Conservation (phyloP, 2,797 vertebrate species). For the Bovichtus diacanthus region DNA sequence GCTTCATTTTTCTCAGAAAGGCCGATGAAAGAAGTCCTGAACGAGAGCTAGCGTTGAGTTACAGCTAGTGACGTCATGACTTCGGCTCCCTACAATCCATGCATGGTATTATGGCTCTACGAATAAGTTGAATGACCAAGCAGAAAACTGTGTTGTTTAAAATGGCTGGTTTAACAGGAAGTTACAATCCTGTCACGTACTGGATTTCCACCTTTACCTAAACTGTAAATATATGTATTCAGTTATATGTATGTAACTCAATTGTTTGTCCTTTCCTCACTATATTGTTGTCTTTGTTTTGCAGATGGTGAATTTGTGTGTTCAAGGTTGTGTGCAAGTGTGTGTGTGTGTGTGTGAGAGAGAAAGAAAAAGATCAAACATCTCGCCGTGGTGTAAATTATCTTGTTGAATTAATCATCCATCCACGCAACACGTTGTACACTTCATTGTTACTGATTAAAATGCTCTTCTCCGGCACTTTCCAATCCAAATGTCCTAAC, state of each 20-base stretch:
- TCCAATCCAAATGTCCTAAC: background rate
- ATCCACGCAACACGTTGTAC: conserved; percentile 15
- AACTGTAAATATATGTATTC: no score
- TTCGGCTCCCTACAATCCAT: background rate
- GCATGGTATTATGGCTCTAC: no score
- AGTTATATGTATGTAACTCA: conserved; percentile 13
- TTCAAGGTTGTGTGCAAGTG: conserved; percentile 18
- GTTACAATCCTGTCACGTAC: background rate
- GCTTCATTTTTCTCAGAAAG: background rate
- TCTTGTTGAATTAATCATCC: conserved; percentile 29
- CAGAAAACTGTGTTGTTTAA: conserved; percentile 34
- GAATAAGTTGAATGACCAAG: background rate
- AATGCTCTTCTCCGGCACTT: conserved; percentile 5
- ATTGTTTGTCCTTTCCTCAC: conserved; percentile 27
- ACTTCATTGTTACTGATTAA: conserved; percentile 24
- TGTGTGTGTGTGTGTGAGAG: background rate
- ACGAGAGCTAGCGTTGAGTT: no score
- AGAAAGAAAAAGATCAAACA: conserved; percentile 14
- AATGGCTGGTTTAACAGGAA: conserved; percentile 7
- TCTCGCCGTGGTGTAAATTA: conserved; percentile 48
- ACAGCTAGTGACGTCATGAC: background rate
- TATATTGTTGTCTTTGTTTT: conserved; percentile 27
- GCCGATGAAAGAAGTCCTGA: background rate
- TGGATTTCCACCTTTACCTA: conserved; percentile 19
- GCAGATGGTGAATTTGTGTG: conserved; percentile 28